Conservation (phyloP, 2,113 vertebrate genomes). For the Psammodynastes pulverulentus region DNA sequence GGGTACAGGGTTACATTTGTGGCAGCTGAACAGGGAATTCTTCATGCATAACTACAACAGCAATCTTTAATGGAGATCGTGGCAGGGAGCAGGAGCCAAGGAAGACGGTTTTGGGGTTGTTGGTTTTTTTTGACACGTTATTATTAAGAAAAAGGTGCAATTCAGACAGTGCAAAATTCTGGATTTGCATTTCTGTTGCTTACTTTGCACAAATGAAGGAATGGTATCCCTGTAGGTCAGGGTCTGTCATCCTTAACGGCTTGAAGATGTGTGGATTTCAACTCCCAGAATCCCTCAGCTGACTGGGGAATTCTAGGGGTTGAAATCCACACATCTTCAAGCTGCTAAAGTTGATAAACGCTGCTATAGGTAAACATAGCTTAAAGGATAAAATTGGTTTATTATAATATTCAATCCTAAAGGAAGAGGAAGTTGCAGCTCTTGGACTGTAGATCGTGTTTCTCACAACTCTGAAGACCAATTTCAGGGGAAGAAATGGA, state of each 20-base stretch:
- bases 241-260: not conserved
- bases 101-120: not conserved
- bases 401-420: not conserved
- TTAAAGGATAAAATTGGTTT: not conserved
- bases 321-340: not conserved
- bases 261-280: not conserved
- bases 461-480: not conserved
- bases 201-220: not conserved
- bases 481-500: not conserved
- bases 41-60: slow-evolving; percentile 45
- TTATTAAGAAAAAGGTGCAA: not conserved
- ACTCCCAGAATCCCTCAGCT: not conserved
- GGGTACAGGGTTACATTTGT: slow-evolving; percentile 43
- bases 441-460: not conserved
- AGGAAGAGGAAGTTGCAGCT: not conserved
- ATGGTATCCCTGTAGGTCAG: not conserved
- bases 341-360: not conserved
- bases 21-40: slow-evolving; percentile 37
- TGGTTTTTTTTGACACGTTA: rapidly evolving
- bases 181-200: too few relatives aligned
- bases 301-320: not conserved
- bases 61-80: slow-evolving; percentile 5
- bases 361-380: not conserved
- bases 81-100: not conserved
- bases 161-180: not conserved